Base-by-base conservation (phyloP, 53 echinoderm and acorn worm species). In the Henricia sp. region DNA sequence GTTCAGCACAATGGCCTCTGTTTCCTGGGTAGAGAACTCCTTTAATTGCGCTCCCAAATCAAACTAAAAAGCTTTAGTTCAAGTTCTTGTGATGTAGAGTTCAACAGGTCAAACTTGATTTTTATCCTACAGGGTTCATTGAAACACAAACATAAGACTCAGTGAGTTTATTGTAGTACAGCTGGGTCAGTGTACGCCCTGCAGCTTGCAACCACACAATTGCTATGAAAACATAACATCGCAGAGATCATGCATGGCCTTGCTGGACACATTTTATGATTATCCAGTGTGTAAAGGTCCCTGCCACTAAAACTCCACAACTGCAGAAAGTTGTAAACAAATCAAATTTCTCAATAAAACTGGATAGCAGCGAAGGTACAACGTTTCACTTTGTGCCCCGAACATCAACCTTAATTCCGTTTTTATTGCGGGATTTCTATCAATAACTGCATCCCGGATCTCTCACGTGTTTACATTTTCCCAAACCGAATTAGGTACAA, bases 241-340 rank as follows among this genome's bases (percentile, higher is more conserved):
- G 1, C 33, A 32, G 17, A 9, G 62, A 32, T 60, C n/a, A n/a
- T n/a, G n/a, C 13, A 14, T 60, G 13, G 62, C 62, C 33, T 60
- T 1, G 39, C 67, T 67, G 37, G 67, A 67, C 67, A 67, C 40
- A 67, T 60, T 37, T 38, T 67, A 39, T 67, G 38, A 39, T 20
- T 38, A 40, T 40, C 19, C n/a, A 67, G 28, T 13, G 17, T 4
- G 37, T 40, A 73, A 29, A 8, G 11, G 53, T 52, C 33, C 24
- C 52, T 8, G 53, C 19, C 55, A 73, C 52, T 73, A 73, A 73
- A 73, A 73, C 36, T 35, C 52, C 17, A 34, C 62, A 29, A 60
- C 62, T 60, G 32, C 17, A 60, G 62, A 73, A 73, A 53, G 73
- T 28, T 42, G 53, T 73, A 73, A 73, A 52, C 73, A 73, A 73